Conservation (phyloP, 92 coral and sea anemone genomes). For the Ricordea florida region DNA sequence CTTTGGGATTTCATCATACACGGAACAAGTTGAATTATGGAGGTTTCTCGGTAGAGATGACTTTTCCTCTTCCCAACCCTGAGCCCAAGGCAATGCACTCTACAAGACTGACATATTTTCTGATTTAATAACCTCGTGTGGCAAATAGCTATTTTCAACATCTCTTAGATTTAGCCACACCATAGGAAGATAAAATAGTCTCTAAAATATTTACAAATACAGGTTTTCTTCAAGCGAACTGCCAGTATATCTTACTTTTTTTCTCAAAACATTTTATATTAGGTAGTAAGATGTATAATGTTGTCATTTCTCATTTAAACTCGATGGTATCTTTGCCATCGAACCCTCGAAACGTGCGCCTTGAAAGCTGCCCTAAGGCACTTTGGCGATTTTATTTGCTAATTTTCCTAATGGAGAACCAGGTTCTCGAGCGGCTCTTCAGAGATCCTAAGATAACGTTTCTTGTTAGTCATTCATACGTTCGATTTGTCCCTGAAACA, state of each 20-base stretch:
- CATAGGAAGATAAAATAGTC: constrained; percentile 20
- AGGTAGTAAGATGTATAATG: constrained; percentile 1
- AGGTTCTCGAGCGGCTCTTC: constrained; percentile 16
- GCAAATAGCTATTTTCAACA: neutral
- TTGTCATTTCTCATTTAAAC: neutral
- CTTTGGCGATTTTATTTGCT: constrained; percentile 1
- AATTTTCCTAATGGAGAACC: constrained; percentile 30
- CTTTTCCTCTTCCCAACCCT: too few relatives aligned
- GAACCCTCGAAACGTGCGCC: constrained; percentile 2
- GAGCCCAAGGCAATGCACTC: too few relatives aligned
- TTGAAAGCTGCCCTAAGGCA: constrained; percentile 20
- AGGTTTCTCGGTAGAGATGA: too few relatives aligned
- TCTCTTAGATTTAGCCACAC: neutral
- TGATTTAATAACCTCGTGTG: neutral
- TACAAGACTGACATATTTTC: neutral
- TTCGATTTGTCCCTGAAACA: constrained; percentile 3
- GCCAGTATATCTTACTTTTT: constrained; percentile 14
- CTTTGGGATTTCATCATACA: too few relatives aligned
- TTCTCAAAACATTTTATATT: constrained; percentile 29
- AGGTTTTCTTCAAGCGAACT: constrained; percentile 18
- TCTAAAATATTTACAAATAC: constrained; percentile 34
- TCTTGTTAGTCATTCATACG: constrained; percentile 1
- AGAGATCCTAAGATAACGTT: constrained; percentile 30
- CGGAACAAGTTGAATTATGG: too few relatives aligned
- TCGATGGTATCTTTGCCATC: neutral